Conservation (phyloP, 2,888 invertebrate genomes). For the Emesis castigata region DNA sequence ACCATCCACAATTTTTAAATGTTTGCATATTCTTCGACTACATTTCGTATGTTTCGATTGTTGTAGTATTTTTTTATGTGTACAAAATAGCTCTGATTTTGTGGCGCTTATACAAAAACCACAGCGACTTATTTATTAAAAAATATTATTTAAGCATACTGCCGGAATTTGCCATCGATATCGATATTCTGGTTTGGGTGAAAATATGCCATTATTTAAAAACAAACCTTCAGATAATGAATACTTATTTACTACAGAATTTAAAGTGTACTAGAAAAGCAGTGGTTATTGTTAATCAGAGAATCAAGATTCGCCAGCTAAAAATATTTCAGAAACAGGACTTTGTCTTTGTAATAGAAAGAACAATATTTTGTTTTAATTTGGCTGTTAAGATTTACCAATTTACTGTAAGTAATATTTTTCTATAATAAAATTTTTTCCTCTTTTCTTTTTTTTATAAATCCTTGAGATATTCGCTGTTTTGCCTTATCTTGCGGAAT, state of each 20-base stretch:
- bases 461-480: too few relatives aligned
- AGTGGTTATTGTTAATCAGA: background rate
- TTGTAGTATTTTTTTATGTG: background rate
- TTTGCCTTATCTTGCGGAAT: too few relatives aligned
- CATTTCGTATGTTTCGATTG: background rate
- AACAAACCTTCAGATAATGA: background rate
- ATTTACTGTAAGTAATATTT: background rate
- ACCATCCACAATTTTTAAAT: background rate
- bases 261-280: background rate
- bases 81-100: background rate
- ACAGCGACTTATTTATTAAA: background rate
- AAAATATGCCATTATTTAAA: background rate
- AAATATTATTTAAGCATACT: background rate
- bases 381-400: background rate
- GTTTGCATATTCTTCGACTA: background rate
- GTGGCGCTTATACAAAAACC: background rate
- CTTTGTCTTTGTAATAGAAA: background rate
- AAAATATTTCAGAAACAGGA: background rate
- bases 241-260: background rate
- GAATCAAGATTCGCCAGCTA: background rate
- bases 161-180: background rate
- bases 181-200: background rate
- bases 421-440: background rate
- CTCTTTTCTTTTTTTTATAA: too few relatives aligned
- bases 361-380: conserved; percentile 12